phyloP scores from a whole-genome alignment of 2,797 vertebrate species.

The Erethizon dorsatum region DNA sequence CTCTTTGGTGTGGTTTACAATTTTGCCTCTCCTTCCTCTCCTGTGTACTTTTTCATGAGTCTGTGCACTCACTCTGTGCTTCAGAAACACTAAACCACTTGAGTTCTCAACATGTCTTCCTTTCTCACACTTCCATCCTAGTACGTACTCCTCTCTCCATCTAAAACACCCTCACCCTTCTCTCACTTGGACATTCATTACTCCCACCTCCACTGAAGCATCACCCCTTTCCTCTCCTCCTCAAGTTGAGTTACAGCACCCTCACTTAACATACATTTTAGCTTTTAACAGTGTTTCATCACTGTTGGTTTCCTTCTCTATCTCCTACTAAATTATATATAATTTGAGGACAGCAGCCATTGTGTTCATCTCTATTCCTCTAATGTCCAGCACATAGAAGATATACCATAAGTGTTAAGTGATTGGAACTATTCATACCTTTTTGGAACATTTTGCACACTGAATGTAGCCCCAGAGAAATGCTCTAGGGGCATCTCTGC shows the following conservation, averaged over 20 bases:
- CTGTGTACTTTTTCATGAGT: neutral
- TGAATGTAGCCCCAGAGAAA: neutral
- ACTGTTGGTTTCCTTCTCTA: slow-evolving; percentile 17
- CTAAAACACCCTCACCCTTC: neutral
- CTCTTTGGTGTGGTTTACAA: neutral
- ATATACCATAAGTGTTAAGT: slow-evolving; percentile 3
- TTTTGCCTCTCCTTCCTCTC: neutral
- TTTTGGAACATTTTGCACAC: neutral
- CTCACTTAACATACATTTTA: neutral
- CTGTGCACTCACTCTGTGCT: neutral
- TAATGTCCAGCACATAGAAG: neutral
- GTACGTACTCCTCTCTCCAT: neutral
- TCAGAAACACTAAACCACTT: slow-evolving; percentile 33
- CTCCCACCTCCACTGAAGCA: neutral
- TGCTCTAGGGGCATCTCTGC: neutral
- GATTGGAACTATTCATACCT: neutral
- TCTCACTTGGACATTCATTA: neutral
- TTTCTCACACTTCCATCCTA: slow-evolving; percentile 18
- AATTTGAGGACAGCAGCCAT: slow-evolving; percentile 21
- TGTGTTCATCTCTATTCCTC: slow-evolving; percentile 9
- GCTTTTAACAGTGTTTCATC: slow-evolving; percentile 29
- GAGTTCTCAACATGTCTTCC: slow-evolving; percentile 32
- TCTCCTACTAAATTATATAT: neutral
- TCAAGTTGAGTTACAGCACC: slow-evolving; percentile 15
- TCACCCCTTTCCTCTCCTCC: neutral